phyloP scores from a whole-genome alignment of 2,113 vertebrate species.

The Melanocharis versteri region DNA sequence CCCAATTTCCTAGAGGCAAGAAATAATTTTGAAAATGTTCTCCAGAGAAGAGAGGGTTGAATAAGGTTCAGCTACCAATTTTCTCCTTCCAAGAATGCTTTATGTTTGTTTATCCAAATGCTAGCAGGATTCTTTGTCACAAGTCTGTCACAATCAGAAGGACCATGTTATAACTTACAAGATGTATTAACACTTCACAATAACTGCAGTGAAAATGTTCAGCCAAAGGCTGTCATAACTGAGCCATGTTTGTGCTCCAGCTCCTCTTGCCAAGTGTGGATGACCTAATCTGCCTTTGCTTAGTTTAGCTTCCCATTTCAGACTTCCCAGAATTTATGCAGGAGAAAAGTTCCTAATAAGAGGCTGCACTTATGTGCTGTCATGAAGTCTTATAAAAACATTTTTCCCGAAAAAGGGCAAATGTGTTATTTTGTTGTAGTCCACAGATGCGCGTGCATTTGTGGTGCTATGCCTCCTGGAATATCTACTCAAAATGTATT shows the following conservation, averaged over 20 bases:
- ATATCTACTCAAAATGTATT: background rate
- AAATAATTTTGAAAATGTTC: background rate
- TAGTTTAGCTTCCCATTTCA: background rate
- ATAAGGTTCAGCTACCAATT: background rate
- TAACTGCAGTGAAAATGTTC: background rate
- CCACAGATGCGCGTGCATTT: fast-evolving
- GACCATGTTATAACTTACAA: background rate
- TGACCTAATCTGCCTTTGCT: slow-evolving; percentile 17
- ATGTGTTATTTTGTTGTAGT: background rate
- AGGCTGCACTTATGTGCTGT: background rate
- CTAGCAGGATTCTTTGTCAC: background rate
- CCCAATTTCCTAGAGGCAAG: background rate
- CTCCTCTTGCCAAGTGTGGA: background rate
- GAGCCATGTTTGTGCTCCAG: background rate
- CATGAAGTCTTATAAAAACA: background rate
- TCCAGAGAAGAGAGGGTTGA: background rate
- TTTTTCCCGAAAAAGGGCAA: background rate
- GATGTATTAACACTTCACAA: background rate
- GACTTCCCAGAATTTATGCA: slow-evolving; percentile 18
- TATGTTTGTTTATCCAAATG: background rate
- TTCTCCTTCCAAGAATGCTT: background rate
- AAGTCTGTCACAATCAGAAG: background rate
- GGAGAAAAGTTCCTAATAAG: background rate
- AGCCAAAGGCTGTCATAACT: background rate
- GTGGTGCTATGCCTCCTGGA: background rate